These are phyloP conservation scores for Nephila pilipes DNA, from an alignment of 1,140 invertebrate genomes.

Conservation along the genomic window DNA sequence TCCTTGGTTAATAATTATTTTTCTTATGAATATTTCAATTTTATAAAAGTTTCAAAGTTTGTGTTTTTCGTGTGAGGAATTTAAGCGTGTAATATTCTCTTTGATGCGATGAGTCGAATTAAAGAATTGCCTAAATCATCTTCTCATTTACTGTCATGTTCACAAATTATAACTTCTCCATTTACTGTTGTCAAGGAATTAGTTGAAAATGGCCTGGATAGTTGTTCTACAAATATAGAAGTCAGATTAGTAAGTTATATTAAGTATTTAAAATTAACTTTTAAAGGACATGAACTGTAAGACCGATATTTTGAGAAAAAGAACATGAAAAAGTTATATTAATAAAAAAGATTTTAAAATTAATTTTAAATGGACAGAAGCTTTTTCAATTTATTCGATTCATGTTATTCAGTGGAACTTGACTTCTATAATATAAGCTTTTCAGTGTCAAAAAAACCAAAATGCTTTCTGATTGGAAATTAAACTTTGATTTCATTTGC, in stretches of 20 bases:
- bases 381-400: not conserved
- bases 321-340: too few species aligned
- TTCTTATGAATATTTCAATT: not conserved
- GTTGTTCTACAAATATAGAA: conserved; percentile 90
- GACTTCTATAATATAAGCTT: too few species aligned
- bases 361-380: not conserved
- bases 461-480: too few species aligned
- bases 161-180: conserved; percentile 94
- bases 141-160: conserved; percentile 83
- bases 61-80: not conserved
- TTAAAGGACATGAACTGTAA: too few species aligned
- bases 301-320: too few species aligned
- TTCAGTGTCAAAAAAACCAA: too few species aligned
- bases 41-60: not conserved
- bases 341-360: too few species aligned
- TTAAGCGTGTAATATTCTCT: not conserved
- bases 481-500: too few species aligned
- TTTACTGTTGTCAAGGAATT: conserved; percentile 97
- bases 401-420: not conserved
- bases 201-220: conserved; percentile 98
- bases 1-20: too few species aligned
- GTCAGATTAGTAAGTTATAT: conserved; percentile 82
- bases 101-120: conserved; percentile 41
- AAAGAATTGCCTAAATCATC: conserved; percentile 81
- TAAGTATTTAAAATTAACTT: too few species aligned